Evolutionary conservation across 2,113 vertebrate genomes (phyloP), one percentile per base, ranked within the genome.

Genomic region (Zosterops pallidus): DNA sequence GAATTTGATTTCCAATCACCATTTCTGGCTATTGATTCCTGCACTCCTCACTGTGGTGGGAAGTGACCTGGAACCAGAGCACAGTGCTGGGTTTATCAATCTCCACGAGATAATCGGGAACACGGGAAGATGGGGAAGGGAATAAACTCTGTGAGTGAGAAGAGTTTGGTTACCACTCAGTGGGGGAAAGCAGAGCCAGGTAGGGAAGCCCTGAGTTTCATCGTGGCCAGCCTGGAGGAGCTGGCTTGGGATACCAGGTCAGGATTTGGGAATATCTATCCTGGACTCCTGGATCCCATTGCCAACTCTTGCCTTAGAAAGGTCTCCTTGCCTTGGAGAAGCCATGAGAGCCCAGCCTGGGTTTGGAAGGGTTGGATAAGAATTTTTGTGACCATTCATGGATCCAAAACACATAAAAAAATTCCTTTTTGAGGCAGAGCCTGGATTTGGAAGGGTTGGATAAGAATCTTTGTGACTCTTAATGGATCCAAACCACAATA

Each of bases 41-140:
- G 64, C 88, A 50, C 95, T 96, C 76, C 92, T 93, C 72, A 25
- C 94, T 68, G 94, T 23, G 1, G 31, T 2, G 22, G 88, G 84
- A 89, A 96, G 94, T 92, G 96, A 94, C 94, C 96, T 92, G 94
- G 23, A 93, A 95, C 94, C 92, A 86, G 88, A 92, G 89, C 29
- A 9, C 71, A 74, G 37, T 22, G 88, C 56, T 23, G 77, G 92
- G 71, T 96, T 96, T 93, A 95, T 96, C 96, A 89, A 93, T 96
- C 95, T 96, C 94, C 31, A 64, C 14, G 16, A 25, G 82, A 41
- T 86, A 92, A 95, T 90, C 70, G 74, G 92, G 82, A 64, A 20
- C 64, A 17, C 4, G 9, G 91, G 93, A 70, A 81, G 90, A 2
- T 26, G 72, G 41, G 63, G 92, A 22, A 60, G 80, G 68, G 60